Evolutionary conservation across 2,797 vertebrate genomes (phyloP), one percentile per base, ranked within the genome.

Genomic region (Sparus aurata): DNA sequence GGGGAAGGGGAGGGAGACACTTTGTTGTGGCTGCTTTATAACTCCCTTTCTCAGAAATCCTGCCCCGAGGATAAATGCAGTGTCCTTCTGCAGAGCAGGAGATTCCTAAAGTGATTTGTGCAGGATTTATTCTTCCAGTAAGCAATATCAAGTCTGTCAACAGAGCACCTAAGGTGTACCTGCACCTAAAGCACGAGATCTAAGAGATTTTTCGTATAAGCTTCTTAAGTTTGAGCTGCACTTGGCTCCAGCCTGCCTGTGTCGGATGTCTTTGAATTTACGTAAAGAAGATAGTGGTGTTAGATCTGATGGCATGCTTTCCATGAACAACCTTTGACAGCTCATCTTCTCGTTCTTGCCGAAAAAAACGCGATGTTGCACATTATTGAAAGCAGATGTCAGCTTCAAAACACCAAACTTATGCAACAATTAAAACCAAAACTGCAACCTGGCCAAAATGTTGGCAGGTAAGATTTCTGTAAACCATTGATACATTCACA

Each of bases 31-130:
- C 64, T 85, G 27, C 30, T 82, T 68, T 88, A 46, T 55, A 80
- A 85, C 79, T 81, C 85, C 79, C 23, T 84, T 92, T 93, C 92
- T 90, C 92, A 89, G 91, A 93, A 93, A 88, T 87, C 84, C 80
- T 86, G 82, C 74, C 85, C 77, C 3, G 34, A 75, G 81, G 82
- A 83, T 79, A 58, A 83, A 74, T 45, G 68, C 55, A 18, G 53
- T 59, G 73, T 89, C 69, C 71, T 73, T 79, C 61, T 4, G 66
- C 71, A 73, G 78, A 78, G 25, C 43, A 65, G 25, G 46, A 82
- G 77, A 87, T 89, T 86, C 71, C 85, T 88, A 72, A 23, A 67
- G 67, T 65, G 74, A 84, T 85, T 57, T 69, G 30, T 76, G 80
- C 15, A 45, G 78, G 79, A 85, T 85, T 83, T 77, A 16, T 25